Evolutionary conservation across 2,888 invertebrate genomes (phyloP).

Genomic region (Mamestra brassicae): DNA sequence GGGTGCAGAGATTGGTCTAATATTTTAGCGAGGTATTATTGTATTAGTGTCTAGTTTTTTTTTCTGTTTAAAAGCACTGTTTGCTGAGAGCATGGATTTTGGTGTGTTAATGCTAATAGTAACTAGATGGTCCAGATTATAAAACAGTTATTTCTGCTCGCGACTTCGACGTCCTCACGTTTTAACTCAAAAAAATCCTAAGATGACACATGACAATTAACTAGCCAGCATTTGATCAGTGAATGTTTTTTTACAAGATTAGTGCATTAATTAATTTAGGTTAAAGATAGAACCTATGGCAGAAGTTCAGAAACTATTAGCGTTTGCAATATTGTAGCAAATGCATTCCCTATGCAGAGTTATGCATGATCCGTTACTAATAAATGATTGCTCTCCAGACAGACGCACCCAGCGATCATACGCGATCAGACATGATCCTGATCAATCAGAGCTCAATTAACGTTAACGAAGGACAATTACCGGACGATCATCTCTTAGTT

Average conservation of each 20-base stretch:
- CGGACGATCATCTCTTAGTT: constrained; percentile 39
- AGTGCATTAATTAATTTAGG: too few relatives aligned
- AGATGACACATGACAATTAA: too few relatives aligned
- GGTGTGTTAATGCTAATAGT: background rate
- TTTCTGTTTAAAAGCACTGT: background rate
- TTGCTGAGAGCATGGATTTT: background rate
- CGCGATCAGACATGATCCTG: constrained; percentile 38
- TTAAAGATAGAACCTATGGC: too few relatives aligned
- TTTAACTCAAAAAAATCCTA: too few relatives aligned
- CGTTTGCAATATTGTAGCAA: background rate
- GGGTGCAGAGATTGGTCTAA: constrained; percentile 27
- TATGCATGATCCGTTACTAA: constrained; percentile 14
- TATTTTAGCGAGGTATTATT: constrained; percentile 28
- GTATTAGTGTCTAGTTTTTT: background rate
- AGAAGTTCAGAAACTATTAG: background rate
- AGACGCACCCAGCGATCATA: constrained; percentile 1
- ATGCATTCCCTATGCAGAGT: background rate
- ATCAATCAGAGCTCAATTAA: constrained; percentile 53
- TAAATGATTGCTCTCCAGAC: constrained; percentile 28
- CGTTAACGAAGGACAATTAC: constrained; percentile 43
- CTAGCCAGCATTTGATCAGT: background rate
- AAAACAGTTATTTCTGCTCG: background rate
- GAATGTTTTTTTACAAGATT: background rate
- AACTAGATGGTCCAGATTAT: background rate
- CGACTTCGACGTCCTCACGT: background rate